phyloP scores from a whole-genome alignment of 2,888 invertebrate species.

The Drosophila greeni region DNA sequence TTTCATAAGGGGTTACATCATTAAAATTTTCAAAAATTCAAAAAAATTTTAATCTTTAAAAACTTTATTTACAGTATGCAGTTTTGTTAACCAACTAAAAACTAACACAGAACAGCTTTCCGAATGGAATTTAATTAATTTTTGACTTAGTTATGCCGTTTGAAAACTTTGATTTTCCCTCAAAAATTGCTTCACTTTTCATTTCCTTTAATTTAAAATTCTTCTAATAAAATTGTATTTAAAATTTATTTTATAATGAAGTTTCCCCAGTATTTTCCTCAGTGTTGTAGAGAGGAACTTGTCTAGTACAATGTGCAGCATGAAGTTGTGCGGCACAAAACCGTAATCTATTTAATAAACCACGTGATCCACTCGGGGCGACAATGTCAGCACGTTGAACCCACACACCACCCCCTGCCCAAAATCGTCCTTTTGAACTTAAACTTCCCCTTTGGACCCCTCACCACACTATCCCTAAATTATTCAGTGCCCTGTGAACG shows the following conservation, averaged over 20 bases:
- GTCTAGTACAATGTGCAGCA: slow-evolving; percentile 41
- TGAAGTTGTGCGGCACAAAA: slow-evolving; percentile 52
- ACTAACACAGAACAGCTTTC: no score
- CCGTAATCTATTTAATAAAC: slow-evolving; percentile 71
- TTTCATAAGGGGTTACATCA: no score
- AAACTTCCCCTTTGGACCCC: neutral
- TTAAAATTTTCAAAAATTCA: no score
- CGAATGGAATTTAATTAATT: no score
- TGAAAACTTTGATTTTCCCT: no score
- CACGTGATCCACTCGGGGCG: slow-evolving; percentile 52
- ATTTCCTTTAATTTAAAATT: no score
- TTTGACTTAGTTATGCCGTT: no score
- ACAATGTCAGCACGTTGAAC: slow-evolving; percentile 63
- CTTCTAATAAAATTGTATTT: neutral
- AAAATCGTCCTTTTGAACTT: neutral
- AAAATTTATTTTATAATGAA: neutral
- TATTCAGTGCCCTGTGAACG: slow-evolving; percentile 48
- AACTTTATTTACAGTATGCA: no score
- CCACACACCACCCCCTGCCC: slow-evolving; percentile 17
- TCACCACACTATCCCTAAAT: slow-evolving; percentile 17
- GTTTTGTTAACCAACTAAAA: no score
- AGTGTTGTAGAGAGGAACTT: neutral
- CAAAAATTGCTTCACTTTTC: no score
- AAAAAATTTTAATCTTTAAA: no score
- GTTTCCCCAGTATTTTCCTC: neutral